Evolutionary conservation across 2,113 vertebrate genomes (phyloP).

Genomic region (Edolisoma coerulescens): DNA sequence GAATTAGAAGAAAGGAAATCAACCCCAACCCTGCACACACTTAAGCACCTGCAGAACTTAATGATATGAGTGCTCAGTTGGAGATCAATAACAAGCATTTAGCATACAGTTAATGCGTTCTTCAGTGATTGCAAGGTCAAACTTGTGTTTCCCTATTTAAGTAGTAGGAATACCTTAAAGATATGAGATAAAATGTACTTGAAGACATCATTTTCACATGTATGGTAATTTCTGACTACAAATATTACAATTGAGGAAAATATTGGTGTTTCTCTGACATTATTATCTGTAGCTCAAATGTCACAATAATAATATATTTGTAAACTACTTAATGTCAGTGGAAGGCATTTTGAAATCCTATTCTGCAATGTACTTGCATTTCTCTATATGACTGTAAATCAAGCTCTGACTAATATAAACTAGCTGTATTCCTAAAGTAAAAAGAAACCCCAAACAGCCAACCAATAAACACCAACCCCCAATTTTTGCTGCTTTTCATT

Average conservation of each 20-base stretch:
- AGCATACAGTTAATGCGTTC: not conserved
- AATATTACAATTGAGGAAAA: not conserved
- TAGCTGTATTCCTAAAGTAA: not conserved
- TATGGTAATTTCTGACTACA: not conserved
- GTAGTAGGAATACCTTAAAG: not conserved
- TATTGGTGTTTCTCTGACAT: not conserved
- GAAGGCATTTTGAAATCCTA: not conserved
- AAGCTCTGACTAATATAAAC: not conserved
- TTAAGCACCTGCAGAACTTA: not conserved
- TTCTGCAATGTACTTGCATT: not conserved
- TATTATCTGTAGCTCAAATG: not conserved
- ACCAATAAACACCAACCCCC: not conserved
- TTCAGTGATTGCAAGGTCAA: conserved; percentile 44
- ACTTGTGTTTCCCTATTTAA: not conserved
- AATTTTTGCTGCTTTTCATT: not conserved
- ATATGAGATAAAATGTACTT: not conserved
- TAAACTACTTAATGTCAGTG: not conserved
- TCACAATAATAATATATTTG: not conserved
- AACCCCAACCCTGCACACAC: not conserved
- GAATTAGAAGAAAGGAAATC: not conserved
- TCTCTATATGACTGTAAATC: not conserved
- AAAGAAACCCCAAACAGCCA: not conserved
- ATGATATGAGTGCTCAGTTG: not conserved
- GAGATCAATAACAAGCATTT: conserved; percentile 25
- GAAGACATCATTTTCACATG: not conserved